These are phyloP conservation scores for Pycnonotus jocosus DNA, from an alignment of 2,113 vertebrate species.

Conservation along the genomic window DNA sequence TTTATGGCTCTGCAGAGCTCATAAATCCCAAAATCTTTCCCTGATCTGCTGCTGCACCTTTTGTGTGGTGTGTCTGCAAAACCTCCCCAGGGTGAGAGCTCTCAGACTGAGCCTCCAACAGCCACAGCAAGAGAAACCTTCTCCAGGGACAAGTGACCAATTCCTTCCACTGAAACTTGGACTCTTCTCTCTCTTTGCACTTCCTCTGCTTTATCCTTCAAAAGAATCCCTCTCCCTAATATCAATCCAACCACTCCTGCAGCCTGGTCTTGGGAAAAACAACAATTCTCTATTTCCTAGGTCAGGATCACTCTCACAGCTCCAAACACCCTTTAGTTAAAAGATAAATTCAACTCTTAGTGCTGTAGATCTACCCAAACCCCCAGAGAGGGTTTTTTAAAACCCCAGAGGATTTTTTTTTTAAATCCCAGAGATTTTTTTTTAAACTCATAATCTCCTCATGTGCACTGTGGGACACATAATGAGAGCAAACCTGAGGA, in stretches of 20 bases:
- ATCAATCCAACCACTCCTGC: background rate
- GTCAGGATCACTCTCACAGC: background rate
- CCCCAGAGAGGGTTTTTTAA: background rate
- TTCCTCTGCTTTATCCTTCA: background rate
- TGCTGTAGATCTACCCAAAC: background rate
- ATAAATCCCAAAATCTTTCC: background rate
- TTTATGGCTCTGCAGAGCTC: background rate
- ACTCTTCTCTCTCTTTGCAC: background rate
- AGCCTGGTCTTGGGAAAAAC: background rate
- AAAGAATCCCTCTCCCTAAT: background rate
- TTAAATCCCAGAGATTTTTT: background rate
- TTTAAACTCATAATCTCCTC: background rate
- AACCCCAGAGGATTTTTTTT: background rate
- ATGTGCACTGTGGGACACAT: fast-evolving
- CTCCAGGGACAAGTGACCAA: too few species aligned
- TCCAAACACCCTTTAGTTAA: background rate
- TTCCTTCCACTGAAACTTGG: background rate
- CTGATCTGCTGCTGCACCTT: background rate
- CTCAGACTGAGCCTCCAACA: background rate
- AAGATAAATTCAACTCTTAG: background rate
- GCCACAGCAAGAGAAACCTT: background rate
- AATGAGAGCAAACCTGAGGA: background rate
- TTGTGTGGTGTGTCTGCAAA: background rate
- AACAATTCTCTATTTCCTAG: background rate
- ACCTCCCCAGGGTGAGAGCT: background rate